Conservation (phyloP, 2,797 vertebrate species). For the Ceryle rudis region DNA sequence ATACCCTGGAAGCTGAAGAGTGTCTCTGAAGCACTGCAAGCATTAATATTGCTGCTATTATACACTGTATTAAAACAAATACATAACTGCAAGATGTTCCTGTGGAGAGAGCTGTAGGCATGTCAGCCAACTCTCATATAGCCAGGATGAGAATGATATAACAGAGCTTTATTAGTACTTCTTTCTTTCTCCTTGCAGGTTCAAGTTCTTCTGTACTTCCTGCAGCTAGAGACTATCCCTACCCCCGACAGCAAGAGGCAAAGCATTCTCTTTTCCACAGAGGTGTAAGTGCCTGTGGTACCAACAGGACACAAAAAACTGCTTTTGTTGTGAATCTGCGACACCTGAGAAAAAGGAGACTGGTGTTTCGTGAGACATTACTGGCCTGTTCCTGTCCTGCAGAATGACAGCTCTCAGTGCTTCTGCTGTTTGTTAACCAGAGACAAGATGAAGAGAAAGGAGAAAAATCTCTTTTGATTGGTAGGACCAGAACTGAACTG, state of each 20-base stretch:
- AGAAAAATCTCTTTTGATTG: not conserved
- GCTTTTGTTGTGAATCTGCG: not conserved
- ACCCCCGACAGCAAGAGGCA: slow-evolving; percentile 95
- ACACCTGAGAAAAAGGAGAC: not conserved
- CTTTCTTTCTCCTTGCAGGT: slow-evolving; percentile 80
- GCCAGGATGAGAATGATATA: not conserved
- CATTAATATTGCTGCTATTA: not conserved
- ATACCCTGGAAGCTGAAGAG: not conserved
- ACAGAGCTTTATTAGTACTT: not conserved
- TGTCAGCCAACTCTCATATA: not conserved
- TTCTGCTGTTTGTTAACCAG: slow-evolving; percentile 37
- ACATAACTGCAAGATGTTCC: not conserved
- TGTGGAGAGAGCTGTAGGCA: not conserved
- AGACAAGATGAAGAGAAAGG: not conserved
- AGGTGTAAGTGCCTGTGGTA: slow-evolving; percentile 81
- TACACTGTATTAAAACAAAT: not conserved
- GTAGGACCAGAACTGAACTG: not conserved
- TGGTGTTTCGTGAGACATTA: not conserved
- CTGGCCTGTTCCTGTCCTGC: not conserved
- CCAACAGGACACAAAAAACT: not conserved
- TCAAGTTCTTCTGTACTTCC: slow-evolving; percentile 94
- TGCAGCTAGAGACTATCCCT: slow-evolving; percentile 92
- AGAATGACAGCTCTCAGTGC: not conserved
- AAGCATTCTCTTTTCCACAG: slow-evolving; percentile 92
- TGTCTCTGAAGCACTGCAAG: not conserved